These are phyloP conservation scores for Coracias cyanogaster DNA, from an alignment of 2,797 vertebrate genomes.

Conservation along the genomic window DNA sequence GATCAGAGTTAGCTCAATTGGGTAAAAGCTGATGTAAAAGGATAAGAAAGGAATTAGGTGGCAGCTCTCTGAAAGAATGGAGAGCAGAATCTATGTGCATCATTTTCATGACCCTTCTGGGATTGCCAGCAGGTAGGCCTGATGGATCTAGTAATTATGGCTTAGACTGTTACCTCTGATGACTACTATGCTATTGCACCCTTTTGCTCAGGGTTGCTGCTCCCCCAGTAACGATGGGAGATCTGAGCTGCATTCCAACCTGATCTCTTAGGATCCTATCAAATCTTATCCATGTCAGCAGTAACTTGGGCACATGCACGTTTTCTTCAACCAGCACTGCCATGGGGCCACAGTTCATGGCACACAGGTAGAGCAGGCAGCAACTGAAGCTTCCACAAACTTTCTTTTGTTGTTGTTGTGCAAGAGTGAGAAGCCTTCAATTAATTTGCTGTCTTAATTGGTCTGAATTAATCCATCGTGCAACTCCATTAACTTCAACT, in stretches of 20 bases:
- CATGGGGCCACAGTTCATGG: not conserved
- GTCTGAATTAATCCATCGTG: not conserved
- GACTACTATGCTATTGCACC: not conserved
- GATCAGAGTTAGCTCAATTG: not conserved
- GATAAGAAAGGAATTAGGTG: not conserved
- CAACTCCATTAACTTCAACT: constrained; percentile 16
- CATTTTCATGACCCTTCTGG: not conserved
- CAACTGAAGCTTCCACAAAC: not conserved
- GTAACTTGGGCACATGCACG: rapidly evolving
- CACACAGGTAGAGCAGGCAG: not conserved
- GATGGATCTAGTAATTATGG: not conserved
- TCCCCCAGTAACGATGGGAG: not conserved
- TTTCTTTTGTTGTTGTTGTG: not conserved
- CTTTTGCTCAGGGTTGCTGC: not conserved
- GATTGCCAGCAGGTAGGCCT: not conserved
- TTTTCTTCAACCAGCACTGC: not conserved
- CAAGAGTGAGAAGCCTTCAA: not conserved
- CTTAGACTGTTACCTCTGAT: not conserved
- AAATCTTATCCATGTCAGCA: not conserved
- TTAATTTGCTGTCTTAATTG: not conserved
- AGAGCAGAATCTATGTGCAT: not conserved
- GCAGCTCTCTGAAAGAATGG: not conserved
- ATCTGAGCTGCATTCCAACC: not conserved
- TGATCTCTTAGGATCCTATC: not conserved
- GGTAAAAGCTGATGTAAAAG: not conserved